phyloP scores from a whole-genome alignment of 2,113 vertebrate genomes.

The Dromaius novaehollandiae region DNA sequence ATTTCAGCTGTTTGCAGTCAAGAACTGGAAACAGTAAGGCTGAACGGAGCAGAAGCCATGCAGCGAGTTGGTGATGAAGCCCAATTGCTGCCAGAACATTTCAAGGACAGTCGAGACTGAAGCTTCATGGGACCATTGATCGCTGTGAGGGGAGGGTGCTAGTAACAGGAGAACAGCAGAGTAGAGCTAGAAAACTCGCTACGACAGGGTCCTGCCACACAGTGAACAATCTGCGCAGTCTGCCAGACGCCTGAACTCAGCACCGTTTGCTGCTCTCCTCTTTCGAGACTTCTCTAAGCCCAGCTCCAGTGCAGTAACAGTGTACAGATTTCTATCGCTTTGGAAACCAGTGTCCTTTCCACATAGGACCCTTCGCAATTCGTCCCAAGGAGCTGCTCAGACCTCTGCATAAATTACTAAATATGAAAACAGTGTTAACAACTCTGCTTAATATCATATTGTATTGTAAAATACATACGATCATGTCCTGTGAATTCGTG shows the following conservation, averaged over 20 bases:
- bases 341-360: background rate
- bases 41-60: background rate
- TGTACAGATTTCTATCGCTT: background rate
- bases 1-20: background rate
- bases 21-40: background rate
- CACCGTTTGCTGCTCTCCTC: background rate
- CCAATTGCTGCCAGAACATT: background rate
- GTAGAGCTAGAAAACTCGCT: background rate
- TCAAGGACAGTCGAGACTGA: background rate
- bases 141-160: background rate
- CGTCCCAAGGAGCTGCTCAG: background rate
- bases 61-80: background rate
- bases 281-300: background rate
- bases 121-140: too few relatives aligned
- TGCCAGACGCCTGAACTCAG: background rate
- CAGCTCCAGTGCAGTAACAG: background rate
- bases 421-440: background rate
- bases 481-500: background rate
- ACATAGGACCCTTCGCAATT: rapidly evolving
- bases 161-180: background rate
- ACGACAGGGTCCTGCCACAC: background rate
- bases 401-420: background rate
- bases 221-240: background rate
- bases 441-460: background rate
- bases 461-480: background rate